Evolutionary conservation across 2,888 invertebrate genomes (phyloP).

Genomic region (Hirtodrosophila alboralis): DNA sequence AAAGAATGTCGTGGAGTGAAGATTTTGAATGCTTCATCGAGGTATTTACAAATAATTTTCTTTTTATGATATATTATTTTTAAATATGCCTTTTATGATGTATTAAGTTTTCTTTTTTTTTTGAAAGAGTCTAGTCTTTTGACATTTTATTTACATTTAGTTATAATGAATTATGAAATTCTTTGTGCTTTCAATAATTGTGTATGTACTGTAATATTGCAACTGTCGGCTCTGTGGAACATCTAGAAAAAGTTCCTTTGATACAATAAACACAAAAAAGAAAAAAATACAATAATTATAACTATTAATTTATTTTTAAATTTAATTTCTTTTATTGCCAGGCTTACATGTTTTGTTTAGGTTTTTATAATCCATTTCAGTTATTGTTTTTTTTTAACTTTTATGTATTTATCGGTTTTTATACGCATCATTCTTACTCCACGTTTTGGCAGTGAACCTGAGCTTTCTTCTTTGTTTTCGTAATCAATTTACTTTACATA

Average conservation of each 20-base stretch:
- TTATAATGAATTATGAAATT: slow-evolving; percentile 41
- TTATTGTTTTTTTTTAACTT: slow-evolving; percentile 27
- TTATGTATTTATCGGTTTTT: slow-evolving; percentile 33
- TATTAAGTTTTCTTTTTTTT: slow-evolving; percentile 10
- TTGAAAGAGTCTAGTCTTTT: slow-evolving; percentile 6
- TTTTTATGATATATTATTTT: slow-evolving; percentile 26
- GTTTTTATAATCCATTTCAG: slow-evolving; percentile 24
- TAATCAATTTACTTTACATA: slow-evolving; percentile 68
- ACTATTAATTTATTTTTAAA: slow-evolving; percentile 19
- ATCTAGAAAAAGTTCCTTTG: slow-evolving; percentile 18
- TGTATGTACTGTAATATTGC: slow-evolving; percentile 49
- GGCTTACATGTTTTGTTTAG: slow-evolving; percentile 15
- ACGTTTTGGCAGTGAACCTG: slow-evolving; percentile 83
- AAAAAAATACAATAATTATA: slow-evolving; percentile 21
- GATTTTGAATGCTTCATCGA: slow-evolving; percentile 62
- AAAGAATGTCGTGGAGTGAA: slow-evolving; percentile 66
- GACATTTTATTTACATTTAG: slow-evolving; percentile 49
- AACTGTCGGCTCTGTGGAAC: slow-evolving; percentile 56
- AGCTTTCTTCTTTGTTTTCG: slow-evolving; percentile 76
- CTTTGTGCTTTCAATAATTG: slow-evolving; percentile 40
- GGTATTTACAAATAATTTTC: slow-evolving; percentile 70
- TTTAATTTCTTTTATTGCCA: slow-evolving; percentile 29
- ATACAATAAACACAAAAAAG: slow-evolving; percentile 7
- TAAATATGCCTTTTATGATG: slow-evolving; percentile 9
- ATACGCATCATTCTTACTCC: slow-evolving; percentile 69